Conservation (phyloP, 2,888 invertebrate genomes). For the Parascotia fuliginaria region DNA sequence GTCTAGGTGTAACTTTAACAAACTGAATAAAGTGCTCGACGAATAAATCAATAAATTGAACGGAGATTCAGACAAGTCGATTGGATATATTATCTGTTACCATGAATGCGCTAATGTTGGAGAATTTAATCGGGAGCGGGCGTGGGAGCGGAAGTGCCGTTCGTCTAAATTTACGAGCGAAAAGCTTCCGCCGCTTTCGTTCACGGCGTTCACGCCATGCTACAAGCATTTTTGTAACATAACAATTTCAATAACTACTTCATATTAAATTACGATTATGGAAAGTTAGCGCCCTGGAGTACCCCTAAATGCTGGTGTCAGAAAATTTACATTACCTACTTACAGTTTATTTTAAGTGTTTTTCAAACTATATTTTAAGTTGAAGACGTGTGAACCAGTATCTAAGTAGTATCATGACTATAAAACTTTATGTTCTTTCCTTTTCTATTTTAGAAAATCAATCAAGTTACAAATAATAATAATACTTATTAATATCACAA, state of each 20-base stretch:
- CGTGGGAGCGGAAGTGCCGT: conserved; percentile 58
- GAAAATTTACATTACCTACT: not conserved
- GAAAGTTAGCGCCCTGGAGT: conserved; percentile 2
- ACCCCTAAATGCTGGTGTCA: not conserved
- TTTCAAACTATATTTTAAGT: not conserved
- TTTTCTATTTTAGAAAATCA: no score
- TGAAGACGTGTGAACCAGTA: not conserved
- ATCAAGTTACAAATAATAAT: no score
- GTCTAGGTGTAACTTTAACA: conserved; percentile 3
- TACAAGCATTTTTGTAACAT: conserved; percentile 50
- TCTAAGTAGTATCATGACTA: no score
- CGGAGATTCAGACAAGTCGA: conserved; percentile 46
- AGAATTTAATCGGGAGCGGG: conserved; percentile 67
- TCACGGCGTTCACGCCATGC: conserved; percentile 48
- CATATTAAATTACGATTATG: conserved; percentile 37
- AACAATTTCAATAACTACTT: conserved; percentile 45
- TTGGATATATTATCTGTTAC: conserved; percentile 68
- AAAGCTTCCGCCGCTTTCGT: conserved; percentile 65
- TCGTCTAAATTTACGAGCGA: conserved; percentile 68
- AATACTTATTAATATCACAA: no score
- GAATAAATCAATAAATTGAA: conserved; percentile 57
- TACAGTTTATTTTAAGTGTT: conserved; percentile 1
- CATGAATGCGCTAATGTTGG: conserved; percentile 69
- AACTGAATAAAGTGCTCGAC: conserved; percentile 33
- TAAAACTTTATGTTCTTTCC: no score